phyloP scores from a whole-genome alignment of 2,113 vertebrate species.

The Sinocyclocheilus rhinocerous region DNA sequence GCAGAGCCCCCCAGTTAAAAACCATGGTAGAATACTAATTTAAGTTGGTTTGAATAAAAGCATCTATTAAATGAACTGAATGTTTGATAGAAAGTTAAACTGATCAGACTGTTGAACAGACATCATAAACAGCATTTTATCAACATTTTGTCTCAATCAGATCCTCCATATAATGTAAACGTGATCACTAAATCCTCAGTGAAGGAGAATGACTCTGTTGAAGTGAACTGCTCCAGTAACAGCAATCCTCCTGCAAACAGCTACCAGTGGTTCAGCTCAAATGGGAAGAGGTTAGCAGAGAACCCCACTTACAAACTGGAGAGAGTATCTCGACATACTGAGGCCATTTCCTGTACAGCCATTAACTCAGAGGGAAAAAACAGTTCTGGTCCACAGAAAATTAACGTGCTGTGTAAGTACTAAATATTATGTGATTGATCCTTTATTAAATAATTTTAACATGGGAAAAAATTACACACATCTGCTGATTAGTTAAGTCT shows the following conservation, averaged over 20 bases:
- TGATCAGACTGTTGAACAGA: too few relatives aligned
- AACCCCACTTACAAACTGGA: slow-evolving; percentile 41
- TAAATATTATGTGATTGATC: too few relatives aligned
- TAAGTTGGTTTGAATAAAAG: too few relatives aligned
- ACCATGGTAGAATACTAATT: too few relatives aligned
- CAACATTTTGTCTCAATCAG: slow-evolving; percentile 53
- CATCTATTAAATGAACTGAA: too few relatives aligned
- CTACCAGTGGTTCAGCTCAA: slow-evolving; percentile 61
- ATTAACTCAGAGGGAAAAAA: slow-evolving; percentile 57
- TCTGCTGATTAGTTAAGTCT: too few relatives aligned
- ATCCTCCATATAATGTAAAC: slow-evolving; percentile 63
- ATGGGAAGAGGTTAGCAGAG: slow-evolving; percentile 36
- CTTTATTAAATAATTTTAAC: too few relatives aligned
- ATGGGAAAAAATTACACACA: too few relatives aligned
- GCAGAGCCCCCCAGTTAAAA: too few relatives aligned
- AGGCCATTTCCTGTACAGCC: slow-evolving; percentile 65
- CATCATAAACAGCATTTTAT: too few relatives aligned
- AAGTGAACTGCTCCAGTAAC: slow-evolving; percentile 64
- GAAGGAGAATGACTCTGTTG: slow-evolving; percentile 62
- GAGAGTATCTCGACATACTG: slow-evolving; percentile 62
- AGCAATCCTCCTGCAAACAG: slow-evolving; percentile 61
- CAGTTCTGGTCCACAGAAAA: slow-evolving; percentile 46
- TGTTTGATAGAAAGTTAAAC: too few relatives aligned
- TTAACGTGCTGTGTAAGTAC: not conserved
- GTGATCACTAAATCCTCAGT: slow-evolving; percentile 47